A percentile compares a stretch with the other conserved stretches of the same genome.
Evolutionary conservation across 2,888 invertebrate species (phyloP).

Genomic region (Gonocerus acuteangulatus): DNA sequence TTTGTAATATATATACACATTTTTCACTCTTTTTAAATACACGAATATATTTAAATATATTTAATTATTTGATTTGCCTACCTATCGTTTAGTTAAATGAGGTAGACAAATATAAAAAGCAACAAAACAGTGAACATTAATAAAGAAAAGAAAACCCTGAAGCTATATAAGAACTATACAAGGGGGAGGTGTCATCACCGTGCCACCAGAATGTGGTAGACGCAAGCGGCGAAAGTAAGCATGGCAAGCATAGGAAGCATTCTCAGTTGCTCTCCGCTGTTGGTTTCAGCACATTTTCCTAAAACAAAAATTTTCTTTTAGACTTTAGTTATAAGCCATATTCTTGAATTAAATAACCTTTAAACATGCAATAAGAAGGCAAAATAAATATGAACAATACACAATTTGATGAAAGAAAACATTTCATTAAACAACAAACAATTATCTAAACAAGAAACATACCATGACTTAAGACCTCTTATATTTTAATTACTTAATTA

Average conservation of each 20-base stretch:
- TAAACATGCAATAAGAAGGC: no score
- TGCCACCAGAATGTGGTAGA: conserved; percentile 20
- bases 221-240: conserved; percentile 16
- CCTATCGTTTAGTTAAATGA: conserved; percentile 4
- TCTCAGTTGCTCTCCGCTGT: conserved; percentile 27
- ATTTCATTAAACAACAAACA: no score
- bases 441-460: no score
- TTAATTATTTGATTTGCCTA: not conserved
- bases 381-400: no score
- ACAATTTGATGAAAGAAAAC: no score
- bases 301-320: conserved; percentile 4
- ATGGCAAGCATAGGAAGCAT: conserved; percentile 27
- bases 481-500: no score
- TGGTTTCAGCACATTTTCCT: conserved; percentile 35
- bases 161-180: conserved; percentile 24
- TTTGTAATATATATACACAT: conserved; percentile 5
- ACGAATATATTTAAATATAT: not conserved
- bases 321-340: no score
- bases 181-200: conserved; percentile 36
- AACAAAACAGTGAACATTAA: conserved; percentile 23
- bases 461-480: no score
- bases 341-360: no score
- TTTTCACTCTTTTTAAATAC: conserved; percentile 1
- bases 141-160: conserved; percentile 19
- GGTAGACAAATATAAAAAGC: conserved; percentile 22